These are phyloP conservation scores for Microctenopoma steveboyesi DNA, from an alignment of 2,797 vertebrate species.

Conservation along the genomic window DNA sequence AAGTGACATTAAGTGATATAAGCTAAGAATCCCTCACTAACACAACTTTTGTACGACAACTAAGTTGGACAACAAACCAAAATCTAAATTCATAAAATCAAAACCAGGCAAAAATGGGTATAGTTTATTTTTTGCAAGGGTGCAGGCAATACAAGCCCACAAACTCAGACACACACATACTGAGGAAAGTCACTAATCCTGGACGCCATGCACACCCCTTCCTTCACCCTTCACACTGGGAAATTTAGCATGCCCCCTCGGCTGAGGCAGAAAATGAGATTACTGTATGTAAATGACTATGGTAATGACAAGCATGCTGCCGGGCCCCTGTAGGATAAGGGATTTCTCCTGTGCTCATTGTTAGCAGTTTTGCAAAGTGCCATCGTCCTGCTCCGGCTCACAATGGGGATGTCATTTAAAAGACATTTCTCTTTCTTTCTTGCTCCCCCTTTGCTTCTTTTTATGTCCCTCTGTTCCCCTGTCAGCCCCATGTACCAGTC, in stretches of 20 bases:
- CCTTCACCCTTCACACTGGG: slow-evolving; percentile 71
- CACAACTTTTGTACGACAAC: too few relatives aligned
- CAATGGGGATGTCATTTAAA: slow-evolving; percentile 84
- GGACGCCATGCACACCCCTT: slow-evolving; percentile 44
- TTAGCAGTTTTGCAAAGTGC: slow-evolving; percentile 91
- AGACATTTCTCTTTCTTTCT: slow-evolving; percentile 80
- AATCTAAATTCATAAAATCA: neutral
- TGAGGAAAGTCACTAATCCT: slow-evolving; percentile 77
- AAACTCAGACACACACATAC: slow-evolving; percentile 50
- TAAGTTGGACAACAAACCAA: neutral
- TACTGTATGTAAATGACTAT: slow-evolving; percentile 99
- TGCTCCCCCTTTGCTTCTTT: slow-evolving; percentile 46
- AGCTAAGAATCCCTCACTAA: too few relatives aligned
- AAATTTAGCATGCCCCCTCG: slow-evolving; percentile 84
- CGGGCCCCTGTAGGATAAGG: slow-evolving; percentile 78
- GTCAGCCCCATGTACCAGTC: slow-evolving; percentile 60
- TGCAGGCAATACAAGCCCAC: slow-evolving; percentile 8
- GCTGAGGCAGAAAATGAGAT: slow-evolving; percentile 98
- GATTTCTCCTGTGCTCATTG: slow-evolving; percentile 87
- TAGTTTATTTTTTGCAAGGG: slow-evolving; percentile 18
- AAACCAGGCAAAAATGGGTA: neutral
- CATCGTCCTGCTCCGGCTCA: slow-evolving; percentile 76
- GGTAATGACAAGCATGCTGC: slow-evolving; percentile 92
- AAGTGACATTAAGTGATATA: too few relatives aligned
- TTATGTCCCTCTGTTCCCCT: slow-evolving; percentile 58